phyloP scores from a whole-genome alignment of 2,797 vertebrate species.

The Pangasius krempfi region DNA sequence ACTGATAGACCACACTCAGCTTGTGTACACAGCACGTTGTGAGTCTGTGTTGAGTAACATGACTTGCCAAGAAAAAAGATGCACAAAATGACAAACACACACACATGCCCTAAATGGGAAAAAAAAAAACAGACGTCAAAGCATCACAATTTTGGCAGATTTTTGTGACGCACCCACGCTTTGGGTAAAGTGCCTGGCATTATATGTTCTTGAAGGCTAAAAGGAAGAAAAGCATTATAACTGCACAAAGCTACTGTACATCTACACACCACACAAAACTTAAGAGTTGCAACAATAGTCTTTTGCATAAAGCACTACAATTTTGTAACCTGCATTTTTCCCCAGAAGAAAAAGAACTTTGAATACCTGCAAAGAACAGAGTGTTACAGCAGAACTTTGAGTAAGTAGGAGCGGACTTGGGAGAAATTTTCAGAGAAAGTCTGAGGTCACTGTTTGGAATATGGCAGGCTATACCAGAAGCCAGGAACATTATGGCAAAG shows the following conservation, averaged over 20 bases:
- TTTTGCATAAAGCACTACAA: neutral
- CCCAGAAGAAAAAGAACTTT: neutral
- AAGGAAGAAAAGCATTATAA: neutral
- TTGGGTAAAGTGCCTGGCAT: neutral
- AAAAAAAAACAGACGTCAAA: no score
- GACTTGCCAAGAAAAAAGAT: constrained; percentile 22
- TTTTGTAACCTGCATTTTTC: neutral
- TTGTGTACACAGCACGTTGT: constrained; percentile 11
- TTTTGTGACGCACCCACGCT: neutral
- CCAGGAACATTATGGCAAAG: neutral
- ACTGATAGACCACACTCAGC: constrained; percentile 24
- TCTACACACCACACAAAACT: neutral
- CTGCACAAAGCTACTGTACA: neutral
- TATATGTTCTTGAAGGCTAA: neutral
- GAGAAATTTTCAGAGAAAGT: no score
- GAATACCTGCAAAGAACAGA: neutral
- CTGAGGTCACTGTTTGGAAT: neutral
- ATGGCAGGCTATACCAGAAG: neutral
- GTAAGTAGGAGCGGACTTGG: no score
- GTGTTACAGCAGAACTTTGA: neutral
- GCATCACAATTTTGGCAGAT: neutral
- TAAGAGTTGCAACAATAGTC: neutral
- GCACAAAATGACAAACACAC: neutral
- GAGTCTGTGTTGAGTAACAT: neutral
- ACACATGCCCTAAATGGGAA: neutral